Conservation (phyloP, 2,888 invertebrate genomes). For the Eledona agricola region DNA sequence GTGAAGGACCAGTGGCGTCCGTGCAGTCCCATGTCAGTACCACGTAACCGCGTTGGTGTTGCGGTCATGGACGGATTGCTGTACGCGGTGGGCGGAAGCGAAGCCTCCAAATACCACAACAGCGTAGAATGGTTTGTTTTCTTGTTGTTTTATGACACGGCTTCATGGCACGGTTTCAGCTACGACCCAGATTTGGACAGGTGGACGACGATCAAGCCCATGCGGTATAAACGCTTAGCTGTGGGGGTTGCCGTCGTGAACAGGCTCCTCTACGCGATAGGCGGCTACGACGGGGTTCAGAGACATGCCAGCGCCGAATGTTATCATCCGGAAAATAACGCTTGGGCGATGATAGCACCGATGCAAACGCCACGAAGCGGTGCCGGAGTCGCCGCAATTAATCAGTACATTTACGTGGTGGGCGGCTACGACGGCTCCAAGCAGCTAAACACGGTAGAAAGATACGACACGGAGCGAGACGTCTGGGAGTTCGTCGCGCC, state of each 20-base stretch:
- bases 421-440: conserved; percentile 91
- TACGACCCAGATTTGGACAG: conserved; percentile 87
- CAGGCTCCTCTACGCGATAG: conserved; percentile 77
- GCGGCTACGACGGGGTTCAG: conserved; percentile 86
- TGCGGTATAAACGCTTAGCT: conserved; percentile 82
- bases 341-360: conserved; percentile 83
- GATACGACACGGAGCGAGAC: conserved; percentile 85
- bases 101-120: conserved; percentile 84
- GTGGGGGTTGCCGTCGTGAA: conserved; percentile 83
- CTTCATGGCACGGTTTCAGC: conserved; percentile 61
- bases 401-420: conserved; percentile 90
- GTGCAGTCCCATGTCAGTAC: conserved; percentile 86
- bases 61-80: conserved; percentile 93
- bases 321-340: conserved; percentile 92
- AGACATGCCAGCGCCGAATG: conserved; percentile 85
- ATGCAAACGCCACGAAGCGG: conserved; percentile 85
- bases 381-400: conserved; percentile 85
- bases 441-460: conserved; percentile 85
- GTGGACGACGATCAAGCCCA: conserved; percentile 80
- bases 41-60: conserved; percentile 89
- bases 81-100: conserved; percentile 92
- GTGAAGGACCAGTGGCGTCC: conserved; percentile 86
- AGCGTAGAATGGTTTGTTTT: conserved; percentile 83
- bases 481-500: conserved; percentile 80
- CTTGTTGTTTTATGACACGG: background rate